Conservation (phyloP, 2,888 invertebrate species). For the Caenorhabditis plicata region DNA sequence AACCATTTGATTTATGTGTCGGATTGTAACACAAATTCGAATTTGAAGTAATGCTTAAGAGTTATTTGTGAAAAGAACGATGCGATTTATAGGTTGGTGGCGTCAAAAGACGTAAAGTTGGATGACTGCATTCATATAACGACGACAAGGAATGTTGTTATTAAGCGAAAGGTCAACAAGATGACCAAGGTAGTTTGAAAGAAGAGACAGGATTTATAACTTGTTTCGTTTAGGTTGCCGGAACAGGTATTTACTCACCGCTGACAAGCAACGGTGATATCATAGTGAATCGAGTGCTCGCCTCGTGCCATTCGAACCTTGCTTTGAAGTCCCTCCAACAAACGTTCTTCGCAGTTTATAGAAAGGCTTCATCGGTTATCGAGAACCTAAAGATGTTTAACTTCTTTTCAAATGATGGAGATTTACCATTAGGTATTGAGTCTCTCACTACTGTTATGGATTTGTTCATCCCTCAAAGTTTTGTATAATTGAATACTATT, state of each 20-base stretch:
- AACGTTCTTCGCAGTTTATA: slow-evolving; percentile 59
- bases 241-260: slow-evolving; percentile 58
- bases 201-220: too few species aligned
- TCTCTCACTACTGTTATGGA: slow-evolving; percentile 54
- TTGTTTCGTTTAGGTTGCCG: too few species aligned
- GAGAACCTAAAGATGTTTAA: slow-evolving; percentile 10
- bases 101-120: slow-evolving; percentile 35
- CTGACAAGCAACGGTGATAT: slow-evolving; percentile 60
- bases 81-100: slow-evolving; percentile 19
- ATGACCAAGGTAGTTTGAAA: too few species aligned
- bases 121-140: slow-evolving; percentile 51
- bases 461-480: slow-evolving; percentile 51
- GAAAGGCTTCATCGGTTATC: slow-evolving; percentile 15
- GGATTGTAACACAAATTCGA: slow-evolving; percentile 37
- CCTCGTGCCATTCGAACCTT: slow-evolving; percentile 60
- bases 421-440: slow-evolving; percentile 58
- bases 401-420: slow-evolving; percentile 12
- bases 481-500: slow-evolving; percentile 24
- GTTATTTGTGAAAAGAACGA: background rate
- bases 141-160: slow-evolving; percentile 11
- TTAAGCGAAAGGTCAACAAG: slow-evolving; percentile 18
- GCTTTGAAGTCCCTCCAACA: slow-evolving; percentile 58
- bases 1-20: slow-evolving; percentile 58
- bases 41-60: slow-evolving; percentile 14
- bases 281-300: slow-evolving; percentile 59